phyloP scores from a whole-genome alignment of 1,140 invertebrate species.

The Triops longicaudatus region DNA sequence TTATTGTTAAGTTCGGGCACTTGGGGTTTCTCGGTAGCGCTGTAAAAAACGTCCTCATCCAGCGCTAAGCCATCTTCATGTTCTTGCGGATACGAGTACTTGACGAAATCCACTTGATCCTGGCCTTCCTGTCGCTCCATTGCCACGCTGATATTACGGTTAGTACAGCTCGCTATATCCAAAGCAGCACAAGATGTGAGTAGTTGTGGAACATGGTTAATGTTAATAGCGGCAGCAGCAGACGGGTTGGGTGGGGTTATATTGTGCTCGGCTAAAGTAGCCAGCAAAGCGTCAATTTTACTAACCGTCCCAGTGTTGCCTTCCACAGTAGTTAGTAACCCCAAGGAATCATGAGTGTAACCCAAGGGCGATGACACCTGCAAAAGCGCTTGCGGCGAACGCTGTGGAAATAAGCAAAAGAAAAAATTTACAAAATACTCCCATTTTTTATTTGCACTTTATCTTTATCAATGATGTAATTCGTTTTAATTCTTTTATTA shows the following conservation, averaged over 20 bases:
- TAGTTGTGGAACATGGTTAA: neutral
- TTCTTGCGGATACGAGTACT: neutral
- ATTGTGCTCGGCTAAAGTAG: neutral
- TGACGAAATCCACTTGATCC: neutral
- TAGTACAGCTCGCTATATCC: neutral
- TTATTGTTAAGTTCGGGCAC: neutral
- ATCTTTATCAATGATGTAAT: too few relatives aligned
- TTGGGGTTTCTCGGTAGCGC: neutral
- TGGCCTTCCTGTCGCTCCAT: neutral
- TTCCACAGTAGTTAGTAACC: slow-evolving; percentile 6
- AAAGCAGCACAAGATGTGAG: neutral
- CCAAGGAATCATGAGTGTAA: neutral
- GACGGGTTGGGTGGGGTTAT: neutral
- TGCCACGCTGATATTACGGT: neutral
- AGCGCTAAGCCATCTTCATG: neutral
- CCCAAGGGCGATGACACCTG: neutral
- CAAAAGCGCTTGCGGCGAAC: slow-evolving; percentile 9
- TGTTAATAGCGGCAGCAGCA: neutral
- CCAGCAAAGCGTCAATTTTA: slow-evolving; percentile 3
- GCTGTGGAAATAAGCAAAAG: neutral
- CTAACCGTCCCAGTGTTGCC: slow-evolving; percentile 4
- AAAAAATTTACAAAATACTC: neutral
- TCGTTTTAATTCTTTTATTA: too few relatives aligned
- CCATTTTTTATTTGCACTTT: too few relatives aligned
- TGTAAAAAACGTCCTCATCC: neutral